Percentiles rank a stretch among this genome's conserved stretches.
Evolutionary conservation across 2,888 invertebrate genomes (phyloP).

Genomic region (Lepidocyrtinus sp.): DNA sequence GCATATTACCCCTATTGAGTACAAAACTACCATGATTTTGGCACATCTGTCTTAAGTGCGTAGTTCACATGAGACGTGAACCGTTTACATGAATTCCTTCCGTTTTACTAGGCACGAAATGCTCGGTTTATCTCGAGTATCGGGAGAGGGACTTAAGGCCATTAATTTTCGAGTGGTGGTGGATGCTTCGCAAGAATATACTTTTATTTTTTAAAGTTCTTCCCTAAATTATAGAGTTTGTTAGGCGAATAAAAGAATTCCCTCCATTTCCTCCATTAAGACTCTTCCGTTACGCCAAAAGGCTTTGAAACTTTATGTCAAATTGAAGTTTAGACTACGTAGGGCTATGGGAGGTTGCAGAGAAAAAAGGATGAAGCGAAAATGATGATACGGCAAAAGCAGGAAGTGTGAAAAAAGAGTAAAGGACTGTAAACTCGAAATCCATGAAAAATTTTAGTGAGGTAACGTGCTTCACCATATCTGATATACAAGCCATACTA

Average conservation of each 20-base stretch:
- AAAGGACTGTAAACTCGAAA: slow-evolving; percentile 24
- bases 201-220: slow-evolving; percentile 6
- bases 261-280: slow-evolving; percentile 10
- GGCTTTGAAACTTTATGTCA: neutral
- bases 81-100: slow-evolving; percentile 37
- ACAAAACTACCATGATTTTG: neutral
- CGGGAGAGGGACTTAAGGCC: neutral
- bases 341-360: neutral
- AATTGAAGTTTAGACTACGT: neutral
- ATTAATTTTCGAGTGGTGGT: neutral
- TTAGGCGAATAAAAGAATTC: slow-evolving; percentile 10
- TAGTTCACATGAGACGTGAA: neutral
- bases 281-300: slow-evolving; percentile 6
- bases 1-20: too few relatives aligned
- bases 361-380: slow-evolving; percentile 15
- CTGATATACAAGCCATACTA: too few relatives aligned
- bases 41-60: slow-evolving; percentile 13
- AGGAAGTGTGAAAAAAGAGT: slow-evolving; percentile 4
- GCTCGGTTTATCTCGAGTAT: neutral
- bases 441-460: slow-evolving; percentile 29
- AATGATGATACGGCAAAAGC: slow-evolving; percentile 13
- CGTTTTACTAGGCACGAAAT: slow-evolving; percentile 20
- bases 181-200: neutral
- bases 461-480: neutral
- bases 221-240: neutral